phyloP scores from a whole-genome alignment of 2,797 vertebrate species.

The Phrynocephalus forsythii region DNA sequence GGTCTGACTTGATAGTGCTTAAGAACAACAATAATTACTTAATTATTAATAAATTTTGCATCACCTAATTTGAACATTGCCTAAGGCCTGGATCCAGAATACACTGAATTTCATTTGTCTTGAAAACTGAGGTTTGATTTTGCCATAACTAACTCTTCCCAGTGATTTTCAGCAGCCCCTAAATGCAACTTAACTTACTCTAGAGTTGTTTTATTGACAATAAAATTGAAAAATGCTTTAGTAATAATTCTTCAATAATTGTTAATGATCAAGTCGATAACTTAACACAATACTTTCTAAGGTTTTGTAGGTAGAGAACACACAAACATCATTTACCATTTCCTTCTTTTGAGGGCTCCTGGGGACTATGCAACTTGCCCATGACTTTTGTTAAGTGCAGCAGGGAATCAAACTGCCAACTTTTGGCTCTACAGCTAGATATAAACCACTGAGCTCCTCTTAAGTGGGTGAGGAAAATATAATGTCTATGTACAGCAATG shows the following conservation, averaged over 20 bases:
- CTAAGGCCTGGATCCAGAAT: not conserved
- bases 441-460: not conserved
- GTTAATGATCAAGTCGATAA: too few relatives aligned
- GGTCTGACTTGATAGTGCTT: too few relatives aligned
- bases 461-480: not conserved
- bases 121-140: not conserved
- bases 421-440: too few relatives aligned
- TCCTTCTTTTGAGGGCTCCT: too few relatives aligned
- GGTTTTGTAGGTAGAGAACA: too few relatives aligned
- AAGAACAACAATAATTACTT: conserved; percentile 6
- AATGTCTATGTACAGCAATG: not conserved
- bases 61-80: conserved; percentile 1
- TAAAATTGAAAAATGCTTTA: conserved; percentile 20
- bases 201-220: not conserved
- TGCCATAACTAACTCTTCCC: not conserved
- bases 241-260: not conserved
- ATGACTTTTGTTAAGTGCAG: too few relatives aligned
- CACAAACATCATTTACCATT: too few relatives aligned
- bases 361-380: too few relatives aligned
- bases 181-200: not conserved
- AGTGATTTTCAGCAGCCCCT: not conserved
- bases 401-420: too few relatives aligned
- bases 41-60: conserved; percentile 30
- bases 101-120: not conserved
- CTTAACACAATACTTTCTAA: too few relatives aligned